phyloP scores from a whole-genome alignment of 1,140 invertebrate genomes.

The Bilobella aurantiaca region DNA sequence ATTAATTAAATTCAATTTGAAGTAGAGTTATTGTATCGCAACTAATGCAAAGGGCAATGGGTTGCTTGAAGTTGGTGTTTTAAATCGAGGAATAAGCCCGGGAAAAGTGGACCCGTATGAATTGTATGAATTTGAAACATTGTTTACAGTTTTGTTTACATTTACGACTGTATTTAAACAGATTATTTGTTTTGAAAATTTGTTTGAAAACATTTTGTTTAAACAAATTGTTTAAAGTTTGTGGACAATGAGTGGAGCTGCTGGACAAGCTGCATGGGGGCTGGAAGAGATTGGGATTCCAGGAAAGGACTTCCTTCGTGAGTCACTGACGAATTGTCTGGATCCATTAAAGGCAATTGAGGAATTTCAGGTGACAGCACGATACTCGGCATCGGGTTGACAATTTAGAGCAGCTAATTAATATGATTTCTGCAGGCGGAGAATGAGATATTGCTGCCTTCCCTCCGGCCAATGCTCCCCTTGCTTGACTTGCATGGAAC shows the following conservation, averaged over 20 bases:
- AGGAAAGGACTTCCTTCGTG: constrained; percentile 74
- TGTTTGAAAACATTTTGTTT: not conserved
- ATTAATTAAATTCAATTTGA: too few species aligned
- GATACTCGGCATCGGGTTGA: not conserved
- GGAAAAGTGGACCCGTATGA: too few species aligned
- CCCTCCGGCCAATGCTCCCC: constrained; percentile 83
- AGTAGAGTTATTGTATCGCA: too few species aligned
- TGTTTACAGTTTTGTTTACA: too few species aligned
- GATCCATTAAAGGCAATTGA: constrained; percentile 93
- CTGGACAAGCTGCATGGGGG: constrained; percentile 36
- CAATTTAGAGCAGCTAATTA: not conserved
- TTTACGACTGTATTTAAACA: too few species aligned
- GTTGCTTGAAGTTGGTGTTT: too few species aligned
- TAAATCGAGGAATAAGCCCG: too few species aligned
- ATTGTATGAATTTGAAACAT: too few species aligned
- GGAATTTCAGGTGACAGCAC: constrained; percentile 74
- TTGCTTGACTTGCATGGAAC: constrained; percentile 88
- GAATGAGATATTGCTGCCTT: constrained; percentile 88
- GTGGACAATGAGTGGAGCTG: not conserved
- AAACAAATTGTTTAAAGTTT: not conserved
- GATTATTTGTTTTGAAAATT: too few species aligned
- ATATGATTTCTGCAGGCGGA: constrained; percentile 51
- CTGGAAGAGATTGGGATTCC: constrained; percentile 86
- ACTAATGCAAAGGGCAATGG: too few species aligned
- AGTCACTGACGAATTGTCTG: constrained; percentile 87